Percentiles rank a stretch among this genome's conserved stretches.
phyloP scores from a whole-genome alignment of 2,797 vertebrate genomes.

The Sebastolobus alascanus region DNA sequence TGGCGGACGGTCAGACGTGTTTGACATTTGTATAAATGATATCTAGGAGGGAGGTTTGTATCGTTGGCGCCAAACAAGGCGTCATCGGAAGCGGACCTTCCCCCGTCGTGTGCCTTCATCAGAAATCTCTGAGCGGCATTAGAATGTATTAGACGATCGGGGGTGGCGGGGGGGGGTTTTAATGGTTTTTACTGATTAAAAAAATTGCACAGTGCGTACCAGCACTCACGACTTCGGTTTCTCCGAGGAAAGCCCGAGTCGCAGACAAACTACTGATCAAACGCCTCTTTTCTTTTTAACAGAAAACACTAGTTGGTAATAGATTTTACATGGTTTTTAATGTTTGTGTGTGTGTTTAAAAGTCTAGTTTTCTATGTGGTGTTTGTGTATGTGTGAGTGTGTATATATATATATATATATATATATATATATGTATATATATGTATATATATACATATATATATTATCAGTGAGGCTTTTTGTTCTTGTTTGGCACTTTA shows the following conservation, averaged over 20 bases:
- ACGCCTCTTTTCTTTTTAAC: constrained; percentile 42
- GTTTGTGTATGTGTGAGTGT: constrained; percentile 38
- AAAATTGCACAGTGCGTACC: constrained; percentile 63
- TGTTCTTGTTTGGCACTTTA: constrained; percentile 80
- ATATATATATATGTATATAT: too few species aligned
- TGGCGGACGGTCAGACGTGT: not conserved
- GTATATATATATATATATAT: constrained; percentile 29
- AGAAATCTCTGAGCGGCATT: constrained; percentile 57
- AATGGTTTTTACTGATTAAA: constrained; percentile 31
- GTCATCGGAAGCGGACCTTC: constrained; percentile 25
- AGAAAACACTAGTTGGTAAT: constrained; percentile 14
- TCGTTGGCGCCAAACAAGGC: constrained; percentile 8
- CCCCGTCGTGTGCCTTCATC: constrained; percentile 73
- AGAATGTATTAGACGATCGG: constrained; percentile 66
- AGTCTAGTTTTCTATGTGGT: constrained; percentile 76
- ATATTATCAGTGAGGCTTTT: constrained; percentile 46
- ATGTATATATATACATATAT: too few species aligned
- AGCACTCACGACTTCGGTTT: constrained; percentile 52
- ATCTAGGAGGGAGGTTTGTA: constrained; percentile 25
- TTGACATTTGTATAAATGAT: constrained; percentile 32
- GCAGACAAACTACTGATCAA: constrained; percentile 76
- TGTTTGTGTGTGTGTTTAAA: constrained; percentile 54
- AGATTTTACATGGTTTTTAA: constrained; percentile 60
- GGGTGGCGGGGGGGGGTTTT: not conserved
- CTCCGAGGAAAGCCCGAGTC: constrained; percentile 26